Percentiles rank a stretch among this genome's conserved stretches.
Evolutionary conservation across 2,888 invertebrate species (phyloP).

Genomic region (Macrophya alboannulata): DNA sequence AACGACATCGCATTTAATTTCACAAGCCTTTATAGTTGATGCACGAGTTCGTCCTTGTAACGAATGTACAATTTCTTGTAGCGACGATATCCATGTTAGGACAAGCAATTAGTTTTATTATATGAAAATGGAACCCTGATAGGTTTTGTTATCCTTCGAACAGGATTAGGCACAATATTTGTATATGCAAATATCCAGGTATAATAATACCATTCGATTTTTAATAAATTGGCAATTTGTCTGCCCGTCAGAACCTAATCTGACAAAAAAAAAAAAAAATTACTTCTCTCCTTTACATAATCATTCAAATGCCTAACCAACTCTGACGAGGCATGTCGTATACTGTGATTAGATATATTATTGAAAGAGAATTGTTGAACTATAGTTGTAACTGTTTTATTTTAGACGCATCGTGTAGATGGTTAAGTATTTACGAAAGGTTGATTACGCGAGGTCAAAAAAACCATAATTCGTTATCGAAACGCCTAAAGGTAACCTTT

Average conservation of each 20-base stretch:
- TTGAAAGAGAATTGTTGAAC: not conserved
- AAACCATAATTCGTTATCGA: not conserved
- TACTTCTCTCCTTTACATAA: not conserved
- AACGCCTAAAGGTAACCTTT: not conserved
- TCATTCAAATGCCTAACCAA: not conserved
- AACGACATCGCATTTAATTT: constrained; percentile 43
- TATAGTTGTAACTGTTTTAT: not conserved
- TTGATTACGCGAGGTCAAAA: constrained; percentile 16
- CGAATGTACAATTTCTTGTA: constrained; percentile 40
- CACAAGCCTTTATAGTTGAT: constrained; percentile 31
- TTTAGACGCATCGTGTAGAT: not conserved
- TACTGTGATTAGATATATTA: not conserved
- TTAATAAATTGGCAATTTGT: not conserved
- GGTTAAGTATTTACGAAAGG: not conserved
- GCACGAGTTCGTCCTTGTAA: constrained; percentile 50
- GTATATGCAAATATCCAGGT: not conserved
- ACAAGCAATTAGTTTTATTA: constrained; percentile 8
- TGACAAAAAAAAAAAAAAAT: not conserved
- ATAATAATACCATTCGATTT: not conserved
- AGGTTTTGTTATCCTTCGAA: constrained; percentile 30
- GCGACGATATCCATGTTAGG: constrained; percentile 41
- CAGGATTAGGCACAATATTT: not conserved
- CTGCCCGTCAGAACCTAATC: not conserved
- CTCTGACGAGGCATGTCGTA: not conserved
- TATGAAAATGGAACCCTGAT: not conserved